Evolutionary conservation across 2,797 vertebrate genomes (phyloP).

Genomic region (Tenualosa thibaudeaui): DNA sequence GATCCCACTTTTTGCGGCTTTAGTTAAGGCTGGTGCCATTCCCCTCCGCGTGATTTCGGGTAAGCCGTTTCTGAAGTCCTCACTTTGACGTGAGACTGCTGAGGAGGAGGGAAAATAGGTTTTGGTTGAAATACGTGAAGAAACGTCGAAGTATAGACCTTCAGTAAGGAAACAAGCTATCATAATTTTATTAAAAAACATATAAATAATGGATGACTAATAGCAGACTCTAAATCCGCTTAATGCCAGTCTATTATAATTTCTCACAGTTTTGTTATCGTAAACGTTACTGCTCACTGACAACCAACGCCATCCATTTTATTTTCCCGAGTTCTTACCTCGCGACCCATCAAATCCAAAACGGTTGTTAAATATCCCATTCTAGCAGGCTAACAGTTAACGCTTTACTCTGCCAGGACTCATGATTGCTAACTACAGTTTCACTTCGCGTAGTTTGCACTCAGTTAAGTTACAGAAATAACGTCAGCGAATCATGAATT

Average conservation of each 20-base stretch:
- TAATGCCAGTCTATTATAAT: neutral
- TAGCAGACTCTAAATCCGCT: too few relatives aligned
- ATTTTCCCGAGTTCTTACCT: neutral
- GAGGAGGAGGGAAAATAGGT: neutral
- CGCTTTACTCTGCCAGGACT: neutral
- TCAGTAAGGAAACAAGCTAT: neutral
- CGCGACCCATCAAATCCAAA: slow-evolving; percentile 10
- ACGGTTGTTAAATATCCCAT: slow-evolving; percentile 40
- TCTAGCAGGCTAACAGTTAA: slow-evolving; percentile 8
- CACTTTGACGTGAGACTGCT: neutral
- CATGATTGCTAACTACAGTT: neutral
- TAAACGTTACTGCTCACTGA: neutral
- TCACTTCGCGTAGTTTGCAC: neutral
- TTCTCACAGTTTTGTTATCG: neutral
- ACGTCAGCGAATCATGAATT: neutral
- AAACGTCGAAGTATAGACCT: neutral
- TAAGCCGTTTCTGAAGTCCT: slow-evolving; percentile 1
- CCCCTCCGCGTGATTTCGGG: neutral
- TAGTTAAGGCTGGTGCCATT: slow-evolving; percentile 89
- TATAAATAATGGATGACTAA: too few relatives aligned
- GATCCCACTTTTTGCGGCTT: slow-evolving; percentile 79
- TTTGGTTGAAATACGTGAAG: neutral
- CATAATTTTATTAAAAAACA: neutral
- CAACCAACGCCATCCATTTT: neutral
- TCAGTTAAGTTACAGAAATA: slow-evolving; percentile 9